Percentiles rank a stretch among this genome's conserved stretches.
These are phyloP conservation scores for Hippocampus abdominalis DNA, from an alignment of 2,113 vertebrate genomes.

Conservation along the genomic window DNA sequence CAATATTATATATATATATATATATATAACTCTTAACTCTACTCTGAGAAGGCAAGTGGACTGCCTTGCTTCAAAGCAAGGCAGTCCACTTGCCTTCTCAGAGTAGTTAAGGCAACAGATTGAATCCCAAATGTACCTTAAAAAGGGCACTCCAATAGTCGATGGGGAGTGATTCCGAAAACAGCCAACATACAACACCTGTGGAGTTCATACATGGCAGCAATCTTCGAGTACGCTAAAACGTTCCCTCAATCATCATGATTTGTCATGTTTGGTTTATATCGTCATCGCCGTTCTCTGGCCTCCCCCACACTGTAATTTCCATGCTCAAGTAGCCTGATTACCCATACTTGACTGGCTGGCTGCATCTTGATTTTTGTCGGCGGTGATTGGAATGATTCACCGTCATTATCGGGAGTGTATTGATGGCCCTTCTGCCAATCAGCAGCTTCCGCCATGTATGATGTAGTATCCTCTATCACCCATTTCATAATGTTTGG, in stretches of 20 bases:
- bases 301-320: neutral
- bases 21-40: too few relatives aligned
- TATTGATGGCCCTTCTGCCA: neutral
- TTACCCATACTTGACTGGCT: neutral
- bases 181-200: too few relatives aligned
- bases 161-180: too few relatives aligned
- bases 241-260: neutral
- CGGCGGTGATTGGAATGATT: neutral
- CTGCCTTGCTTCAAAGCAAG: too few relatives aligned
- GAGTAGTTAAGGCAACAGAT: too few relatives aligned
- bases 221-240: neutral
- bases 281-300: neutral
- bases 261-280: neutral
- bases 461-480: neutral
- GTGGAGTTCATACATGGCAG: neutral
- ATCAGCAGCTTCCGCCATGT: neutral
- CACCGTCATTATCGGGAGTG: neutral
- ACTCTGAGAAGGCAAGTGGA: too few relatives aligned
- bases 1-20: too few relatives aligned
- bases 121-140: too few relatives aligned
- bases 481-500: neutral
- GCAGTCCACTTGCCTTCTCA: too few relatives aligned
- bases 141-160: too few relatives aligned
- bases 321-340: neutral
- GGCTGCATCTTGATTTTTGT: neutral